Evolutionary conservation across 2,888 invertebrate species (phyloP).

Genomic region (Nasonovia ribisnigri): DNA sequence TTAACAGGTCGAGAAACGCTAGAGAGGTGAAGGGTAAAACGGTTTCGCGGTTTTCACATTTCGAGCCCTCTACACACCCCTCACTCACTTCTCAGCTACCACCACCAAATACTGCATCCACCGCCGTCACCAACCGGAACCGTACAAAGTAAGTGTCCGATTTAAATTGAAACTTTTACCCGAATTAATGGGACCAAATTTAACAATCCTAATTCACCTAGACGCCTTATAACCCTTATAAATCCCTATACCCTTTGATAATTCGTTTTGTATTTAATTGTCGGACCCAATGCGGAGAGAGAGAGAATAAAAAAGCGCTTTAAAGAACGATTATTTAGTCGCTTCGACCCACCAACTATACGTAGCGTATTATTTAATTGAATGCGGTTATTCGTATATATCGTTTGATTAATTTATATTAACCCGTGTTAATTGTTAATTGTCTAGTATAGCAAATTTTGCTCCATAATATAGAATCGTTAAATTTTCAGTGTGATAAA

Average conservation of each 20-base stretch:
- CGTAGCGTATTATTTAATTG: conserved; percentile 11
- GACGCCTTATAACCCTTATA: conserved; percentile 65
- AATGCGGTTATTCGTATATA: conserved; percentile 29
- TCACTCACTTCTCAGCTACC: background rate
- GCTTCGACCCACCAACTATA: conserved; percentile 45
- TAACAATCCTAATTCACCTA: conserved; percentile 64
- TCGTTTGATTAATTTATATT: conserved; percentile 56
- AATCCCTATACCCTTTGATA: conserved; percentile 61
- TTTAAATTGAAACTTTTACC: conserved; percentile 65
- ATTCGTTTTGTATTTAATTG: conserved; percentile 65
- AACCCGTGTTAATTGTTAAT: conserved; percentile 31
- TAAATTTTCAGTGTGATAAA: conserved; percentile 12
- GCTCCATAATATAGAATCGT: background rate
- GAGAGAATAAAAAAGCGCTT: conserved; percentile 34
- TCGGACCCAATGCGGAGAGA: conserved; percentile 38
- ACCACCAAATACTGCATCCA: background rate
- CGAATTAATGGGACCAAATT: conserved; percentile 64
- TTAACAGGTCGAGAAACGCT: conserved; percentile 39
- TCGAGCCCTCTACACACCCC: conserved; percentile 20
- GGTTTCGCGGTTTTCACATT: conserved; percentile 58
- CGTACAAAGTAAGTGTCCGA: conserved; percentile 61
- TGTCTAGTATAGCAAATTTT: background rate
- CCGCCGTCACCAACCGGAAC: conserved; percentile 52
- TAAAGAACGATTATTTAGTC: conserved; percentile 55
- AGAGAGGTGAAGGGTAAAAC: conserved; percentile 44